Conservation (phyloP, 2,797 vertebrate genomes). For the Antrozous pallidus region DNA sequence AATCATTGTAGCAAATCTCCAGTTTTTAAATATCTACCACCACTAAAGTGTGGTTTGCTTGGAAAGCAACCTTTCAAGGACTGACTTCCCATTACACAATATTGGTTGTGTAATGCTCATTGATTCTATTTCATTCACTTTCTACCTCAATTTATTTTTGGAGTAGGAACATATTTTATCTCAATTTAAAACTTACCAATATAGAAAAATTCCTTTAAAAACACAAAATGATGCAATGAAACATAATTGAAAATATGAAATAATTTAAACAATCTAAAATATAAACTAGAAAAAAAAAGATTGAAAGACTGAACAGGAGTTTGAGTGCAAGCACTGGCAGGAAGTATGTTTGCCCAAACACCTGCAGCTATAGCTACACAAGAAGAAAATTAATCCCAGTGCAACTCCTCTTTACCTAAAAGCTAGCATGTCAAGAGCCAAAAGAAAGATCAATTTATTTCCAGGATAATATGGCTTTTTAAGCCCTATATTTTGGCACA, state of each 20-base stretch:
- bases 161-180: background rate
- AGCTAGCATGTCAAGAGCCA: background rate
- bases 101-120: background rate
- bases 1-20: background rate
- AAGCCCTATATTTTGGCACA: conserved; percentile 20
- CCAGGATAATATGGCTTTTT: background rate
- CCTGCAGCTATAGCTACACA: background rate
- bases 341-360: background rate
- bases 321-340: background rate
- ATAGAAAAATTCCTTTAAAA: conserved; percentile 39
- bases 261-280: background rate
- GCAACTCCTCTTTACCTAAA: background rate
- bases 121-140: conserved; percentile 1
- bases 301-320: background rate
- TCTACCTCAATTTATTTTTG: background rate
- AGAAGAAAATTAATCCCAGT: background rate
- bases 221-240: background rate
- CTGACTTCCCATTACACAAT: background rate
- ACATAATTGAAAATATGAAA: background rate
- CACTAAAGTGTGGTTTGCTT: background rate
- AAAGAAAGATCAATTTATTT: background rate
- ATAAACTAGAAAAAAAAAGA: background rate
- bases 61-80: background rate
- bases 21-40: conserved; percentile 23
- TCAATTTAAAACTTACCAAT: background rate